Base-by-base conservation (phyloP, 2,113 vertebrate species). In the Corydoras sp. region DNA sequence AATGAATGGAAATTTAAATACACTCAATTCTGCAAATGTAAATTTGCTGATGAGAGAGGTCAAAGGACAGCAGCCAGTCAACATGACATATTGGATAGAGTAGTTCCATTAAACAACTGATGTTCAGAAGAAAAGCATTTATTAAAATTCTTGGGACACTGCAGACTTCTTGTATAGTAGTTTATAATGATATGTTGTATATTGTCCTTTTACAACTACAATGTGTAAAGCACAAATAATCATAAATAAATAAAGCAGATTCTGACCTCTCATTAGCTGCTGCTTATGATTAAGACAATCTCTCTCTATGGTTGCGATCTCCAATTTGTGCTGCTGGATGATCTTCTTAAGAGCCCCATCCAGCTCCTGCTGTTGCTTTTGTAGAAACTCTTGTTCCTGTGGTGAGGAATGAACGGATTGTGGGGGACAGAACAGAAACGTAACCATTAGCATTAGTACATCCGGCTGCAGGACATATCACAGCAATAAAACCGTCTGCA, bases 241-340 rank as follows among this genome's bases (percentile, higher is more conserved):
- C 18, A 24, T 24, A 24, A 24, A 53, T 14, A 32, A 31, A 2
- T 49, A 48, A 58, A 51, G 54, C 10, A 8, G 53, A 11, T 24
- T 14, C 65, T 62, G 58, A 98, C 96, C 95, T 98, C 97, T 91
- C 93, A 98, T 92, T 63, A 98, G 91, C 83, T 99, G 97, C 79
- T 99, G 97, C 50, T 99, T 99, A 85, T 95, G 94, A 84, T 94
- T 98, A 76, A 99, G 89, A 79, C 94, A 99, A 67, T 99, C 97
- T 71, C 91, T 87, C 80, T 99, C 97, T 9, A 99, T 98, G 15
- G 91, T 97, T 79, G 97, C 92, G 15, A 99, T 88, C 77, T 99
- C 97, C 8, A 94, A 82, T 85, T 99, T 99, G 82, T 99, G 97
- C 74, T 98, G 96, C 66, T 98, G 95, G 84, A 99, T 99, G 77